A percentile compares a stretch with the other conserved stretches of the same genome.
These are phyloP conservation scores for Zosterops japonicus DNA, from an alignment of 2,113 vertebrate genomes.

Conservation along the genomic window DNA sequence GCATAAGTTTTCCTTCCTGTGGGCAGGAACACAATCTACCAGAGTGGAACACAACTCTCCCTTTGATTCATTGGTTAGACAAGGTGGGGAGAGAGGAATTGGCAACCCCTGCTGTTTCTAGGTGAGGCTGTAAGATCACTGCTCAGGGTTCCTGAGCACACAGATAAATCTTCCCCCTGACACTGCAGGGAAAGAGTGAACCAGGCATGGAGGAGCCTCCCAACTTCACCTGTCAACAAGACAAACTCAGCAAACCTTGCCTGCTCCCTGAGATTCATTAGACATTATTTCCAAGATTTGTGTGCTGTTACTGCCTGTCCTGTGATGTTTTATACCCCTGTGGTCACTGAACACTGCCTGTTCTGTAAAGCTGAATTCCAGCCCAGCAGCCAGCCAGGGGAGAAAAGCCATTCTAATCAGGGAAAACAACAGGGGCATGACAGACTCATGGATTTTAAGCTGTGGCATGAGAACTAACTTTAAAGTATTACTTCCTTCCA, in stretches of 20 bases:
- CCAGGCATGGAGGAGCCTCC: background rate
- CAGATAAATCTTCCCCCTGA: background rate
- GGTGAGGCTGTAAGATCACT: background rate
- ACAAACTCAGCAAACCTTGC: background rate
- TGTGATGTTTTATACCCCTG: background rate
- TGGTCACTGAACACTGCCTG: background rate
- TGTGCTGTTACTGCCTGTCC: background rate
- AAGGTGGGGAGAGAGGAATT: background rate
- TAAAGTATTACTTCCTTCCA: background rate
- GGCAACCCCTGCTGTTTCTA: background rate
- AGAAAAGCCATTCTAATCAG: conserved; percentile 1
- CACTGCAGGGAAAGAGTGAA: background rate
- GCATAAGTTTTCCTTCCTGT: background rate
- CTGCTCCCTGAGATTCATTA: background rate
- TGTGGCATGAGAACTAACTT: background rate
- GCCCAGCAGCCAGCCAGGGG: background rate
- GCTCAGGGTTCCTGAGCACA: background rate
- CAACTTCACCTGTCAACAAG: background rate
- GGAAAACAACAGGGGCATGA: background rate
- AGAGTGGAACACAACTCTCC: background rate
- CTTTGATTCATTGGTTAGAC: background rate
- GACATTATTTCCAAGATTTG: background rate
- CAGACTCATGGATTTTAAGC: background rate
- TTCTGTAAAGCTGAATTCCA: background rate
- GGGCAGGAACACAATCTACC: background rate